These are phyloP conservation scores for Cisticola juncidis DNA, from an alignment of 2,113 vertebrate species.

Conservation along the genomic window DNA sequence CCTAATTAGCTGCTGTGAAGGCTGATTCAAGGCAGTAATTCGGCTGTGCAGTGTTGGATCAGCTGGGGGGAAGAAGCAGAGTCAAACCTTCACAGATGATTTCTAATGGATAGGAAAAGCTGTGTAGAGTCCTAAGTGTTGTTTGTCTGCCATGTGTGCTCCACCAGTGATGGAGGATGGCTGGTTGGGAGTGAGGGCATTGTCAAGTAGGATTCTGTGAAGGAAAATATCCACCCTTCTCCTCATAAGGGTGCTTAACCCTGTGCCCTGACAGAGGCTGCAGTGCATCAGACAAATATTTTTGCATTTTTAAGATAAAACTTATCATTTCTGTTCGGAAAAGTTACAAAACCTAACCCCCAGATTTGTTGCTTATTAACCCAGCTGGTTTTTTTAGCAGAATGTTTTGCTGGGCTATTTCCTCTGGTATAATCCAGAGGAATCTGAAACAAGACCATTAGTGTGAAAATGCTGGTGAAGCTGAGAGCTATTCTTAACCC, in stretches of 20 bases:
- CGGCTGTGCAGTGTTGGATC: background rate
- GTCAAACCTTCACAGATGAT: background rate
- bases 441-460: background rate
- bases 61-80: background rate
- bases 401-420: background rate
- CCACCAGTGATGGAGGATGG: fast-evolving
- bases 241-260: background rate
- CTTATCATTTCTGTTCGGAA: background rate
- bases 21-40: background rate
- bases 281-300: background rate
- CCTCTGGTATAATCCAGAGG: background rate
- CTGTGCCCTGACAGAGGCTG: background rate
- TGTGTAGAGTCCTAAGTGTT: background rate
- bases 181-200: fast-evolving
- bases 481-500: background rate
- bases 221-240: background rate
- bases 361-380: background rate
- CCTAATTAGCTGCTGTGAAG: background rate
- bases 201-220: background rate
- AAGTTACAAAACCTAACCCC: background rate
- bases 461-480: background rate
- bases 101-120: background rate
- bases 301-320: background rate
- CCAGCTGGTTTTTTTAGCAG: background rate
- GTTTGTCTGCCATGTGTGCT: background rate